Evolutionary conservation across 2,888 invertebrate genomes (phyloP), one percentile per base, ranked within the genome.

Genomic region (Sinohyriopsis cumingii): DNA sequence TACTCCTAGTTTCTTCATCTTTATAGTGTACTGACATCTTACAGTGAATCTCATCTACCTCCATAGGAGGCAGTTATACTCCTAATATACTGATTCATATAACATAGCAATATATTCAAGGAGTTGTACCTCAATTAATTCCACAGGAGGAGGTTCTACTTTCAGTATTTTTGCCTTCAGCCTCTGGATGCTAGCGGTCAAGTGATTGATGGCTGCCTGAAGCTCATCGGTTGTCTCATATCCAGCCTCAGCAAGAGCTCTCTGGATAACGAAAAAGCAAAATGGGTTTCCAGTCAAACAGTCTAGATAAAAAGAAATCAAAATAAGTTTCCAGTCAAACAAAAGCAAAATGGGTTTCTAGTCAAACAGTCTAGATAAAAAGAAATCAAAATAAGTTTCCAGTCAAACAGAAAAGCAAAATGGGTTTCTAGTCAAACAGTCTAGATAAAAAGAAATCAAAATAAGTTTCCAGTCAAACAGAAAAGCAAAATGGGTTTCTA

Each of bases 201-300:
- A 90, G 75, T 93, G 93, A 72, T 92, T 91, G 79, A 96, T 94
- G 89, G 91, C 92, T 90, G 94, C 94, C 88, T 94, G 94, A n/a
- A 97, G 91, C 84, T 97, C 96, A 72, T 94, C 93, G 77, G 94
- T 92, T 82, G 93, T 94, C 70, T 94, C 93, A 67, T 95, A 93
- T 61, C 95, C 95, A 81, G 94, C 93, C 63, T 95, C 94, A 84
- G 93, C 93, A 63, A 96, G 91, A 0, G 95, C 94, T 84, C 93
- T 93, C 89, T 94, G 92, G 75, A 84, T 84, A 57, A 62, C 4
- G 12, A 22, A 24, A 63, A 24, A 59, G 20, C 19, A 65, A 9
- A n/a, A 18, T 28, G 22, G 56, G 22, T 62, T 62, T 33, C 33
- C 7, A 33, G 33, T 33, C 33, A 33, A 33, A 33, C n/a, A 65